Evolutionary conservation across 2,797 vertebrate species (phyloP).

Genomic region (Salarias fasciatus): DNA sequence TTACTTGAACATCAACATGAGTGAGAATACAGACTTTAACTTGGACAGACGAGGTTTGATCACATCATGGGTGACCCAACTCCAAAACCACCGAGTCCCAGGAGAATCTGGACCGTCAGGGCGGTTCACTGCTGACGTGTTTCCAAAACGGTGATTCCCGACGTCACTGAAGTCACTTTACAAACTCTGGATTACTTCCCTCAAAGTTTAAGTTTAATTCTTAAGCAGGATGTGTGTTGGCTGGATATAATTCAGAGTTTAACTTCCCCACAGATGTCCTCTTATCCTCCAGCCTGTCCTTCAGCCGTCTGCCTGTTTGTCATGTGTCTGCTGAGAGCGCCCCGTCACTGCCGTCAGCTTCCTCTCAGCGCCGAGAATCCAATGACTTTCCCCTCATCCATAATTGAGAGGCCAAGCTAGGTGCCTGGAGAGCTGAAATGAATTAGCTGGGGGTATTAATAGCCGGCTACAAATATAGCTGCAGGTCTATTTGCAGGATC

Average conservation of each 20-base stretch:
- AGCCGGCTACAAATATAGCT: slow-evolving; percentile 82
- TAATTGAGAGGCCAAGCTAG: slow-evolving; percentile 81
- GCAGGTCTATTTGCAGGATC: slow-evolving; percentile 73
- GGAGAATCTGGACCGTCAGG: too few relatives aligned
- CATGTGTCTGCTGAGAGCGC: slow-evolving; percentile 59
- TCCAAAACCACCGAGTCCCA: too few relatives aligned
- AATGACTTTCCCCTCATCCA: slow-evolving; percentile 83
- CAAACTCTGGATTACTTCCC: too few relatives aligned
- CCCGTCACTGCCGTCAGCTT: slow-evolving; percentile 66
- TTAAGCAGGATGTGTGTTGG: too few relatives aligned
- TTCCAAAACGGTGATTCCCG: too few relatives aligned
- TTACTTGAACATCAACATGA: too few relatives aligned
- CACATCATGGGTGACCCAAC: too few relatives aligned
- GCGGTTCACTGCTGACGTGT: too few relatives aligned
- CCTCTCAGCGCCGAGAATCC: slow-evolving; percentile 73
- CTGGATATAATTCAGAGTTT: slow-evolving; percentile 7
- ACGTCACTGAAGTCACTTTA: too few relatives aligned
- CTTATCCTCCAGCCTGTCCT: slow-evolving; percentile 40
- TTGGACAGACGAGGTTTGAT: too few relatives aligned
- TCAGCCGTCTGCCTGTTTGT: slow-evolving; percentile 63
- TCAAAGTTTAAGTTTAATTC: too few relatives aligned
- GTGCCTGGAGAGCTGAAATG: slow-evolving; percentile 81
- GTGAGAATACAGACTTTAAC: too few relatives aligned
- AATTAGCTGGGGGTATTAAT: slow-evolving; percentile 84
- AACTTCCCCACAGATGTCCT: slow-evolving; percentile 7